Percentiles rank a stretch among this genome's conserved stretches.
phyloP scores from a whole-genome alignment of 2,113 vertebrate species.

The Tyto alba region DNA sequence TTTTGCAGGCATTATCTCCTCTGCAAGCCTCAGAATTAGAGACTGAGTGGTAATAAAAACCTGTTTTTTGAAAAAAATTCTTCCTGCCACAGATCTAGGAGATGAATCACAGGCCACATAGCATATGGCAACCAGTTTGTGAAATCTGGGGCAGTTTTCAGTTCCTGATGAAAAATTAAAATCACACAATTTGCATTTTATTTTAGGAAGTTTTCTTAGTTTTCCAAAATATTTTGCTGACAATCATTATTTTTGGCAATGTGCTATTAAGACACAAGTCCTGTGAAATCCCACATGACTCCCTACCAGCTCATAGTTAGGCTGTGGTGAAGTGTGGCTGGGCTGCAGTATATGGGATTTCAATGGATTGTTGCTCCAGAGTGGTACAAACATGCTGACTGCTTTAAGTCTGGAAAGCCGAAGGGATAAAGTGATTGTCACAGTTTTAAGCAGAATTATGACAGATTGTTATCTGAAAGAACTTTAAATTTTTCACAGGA shows the following conservation, averaged over 20 bases:
- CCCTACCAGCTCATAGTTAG: background rate
- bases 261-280: background rate
- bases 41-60: background rate
- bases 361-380: background rate
- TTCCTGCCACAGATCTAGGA: background rate
- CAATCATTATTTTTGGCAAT: background rate
- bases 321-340: background rate
- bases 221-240: background rate
- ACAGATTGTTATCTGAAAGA: background rate
- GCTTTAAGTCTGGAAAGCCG: background rate
- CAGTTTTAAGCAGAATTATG: background rate
- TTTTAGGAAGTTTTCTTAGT: background rate
- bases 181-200: background rate
- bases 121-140: background rate
- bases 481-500: background rate
- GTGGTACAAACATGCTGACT: background rate
- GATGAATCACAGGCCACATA: background rate
- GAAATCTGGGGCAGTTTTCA: conserved; percentile 21
- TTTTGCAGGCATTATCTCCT: background rate
- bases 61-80: background rate
- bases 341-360: background rate
- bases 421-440: background rate
- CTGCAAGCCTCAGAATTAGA: background rate
- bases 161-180: background rate
- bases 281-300: background rate